Percentiles rank a stretch among this genome's conserved stretches.
These are phyloP conservation scores for Trichoplusia ni DNA, from an alignment of 1,140 invertebrate species.

Conservation along the genomic window DNA sequence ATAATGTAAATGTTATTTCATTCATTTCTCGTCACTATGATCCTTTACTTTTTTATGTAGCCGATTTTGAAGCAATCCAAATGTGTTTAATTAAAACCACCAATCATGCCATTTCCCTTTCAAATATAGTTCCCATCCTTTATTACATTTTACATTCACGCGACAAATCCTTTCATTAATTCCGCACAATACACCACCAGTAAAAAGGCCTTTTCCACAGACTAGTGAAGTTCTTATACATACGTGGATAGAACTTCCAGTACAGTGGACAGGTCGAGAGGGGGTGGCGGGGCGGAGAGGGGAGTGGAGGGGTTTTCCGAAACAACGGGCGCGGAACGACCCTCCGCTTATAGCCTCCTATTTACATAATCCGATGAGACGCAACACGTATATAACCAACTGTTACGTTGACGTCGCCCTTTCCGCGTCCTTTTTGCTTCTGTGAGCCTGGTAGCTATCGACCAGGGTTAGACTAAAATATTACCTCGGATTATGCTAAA, in stretches of 20 bases:
- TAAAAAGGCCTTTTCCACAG: not conserved
- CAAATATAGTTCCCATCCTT: too few species aligned
- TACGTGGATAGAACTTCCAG: conserved; percentile 24
- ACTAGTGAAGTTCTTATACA: conserved; percentile 15
- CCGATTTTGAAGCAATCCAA: too few species aligned
- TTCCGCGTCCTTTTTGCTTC: conserved; percentile 21
- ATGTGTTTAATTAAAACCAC: too few species aligned
- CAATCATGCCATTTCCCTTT: too few species aligned
- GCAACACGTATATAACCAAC: conserved; percentile 29
- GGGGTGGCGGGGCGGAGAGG: not conserved
- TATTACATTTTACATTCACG: not conserved
- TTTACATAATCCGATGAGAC: conserved; percentile 38
- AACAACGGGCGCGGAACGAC: conserved; percentile 34
- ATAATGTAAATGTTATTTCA: too few species aligned
- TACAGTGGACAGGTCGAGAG: conserved; percentile 29
- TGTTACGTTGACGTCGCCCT: conserved; percentile 10
- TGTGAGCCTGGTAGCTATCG: not conserved
- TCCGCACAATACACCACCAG: not conserved
- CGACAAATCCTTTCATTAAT: too few species aligned
- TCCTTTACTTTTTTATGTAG: too few species aligned
- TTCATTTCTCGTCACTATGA: too few species aligned
- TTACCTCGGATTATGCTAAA: too few species aligned
- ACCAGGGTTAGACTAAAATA: too few species aligned
- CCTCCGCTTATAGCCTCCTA: conserved; percentile 36
- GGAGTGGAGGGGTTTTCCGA: conserved; percentile 27